These are phyloP conservation scores for Melanotus villosus DNA, from an alignment of 2,888 invertebrate genomes.

Conservation along the genomic window DNA sequence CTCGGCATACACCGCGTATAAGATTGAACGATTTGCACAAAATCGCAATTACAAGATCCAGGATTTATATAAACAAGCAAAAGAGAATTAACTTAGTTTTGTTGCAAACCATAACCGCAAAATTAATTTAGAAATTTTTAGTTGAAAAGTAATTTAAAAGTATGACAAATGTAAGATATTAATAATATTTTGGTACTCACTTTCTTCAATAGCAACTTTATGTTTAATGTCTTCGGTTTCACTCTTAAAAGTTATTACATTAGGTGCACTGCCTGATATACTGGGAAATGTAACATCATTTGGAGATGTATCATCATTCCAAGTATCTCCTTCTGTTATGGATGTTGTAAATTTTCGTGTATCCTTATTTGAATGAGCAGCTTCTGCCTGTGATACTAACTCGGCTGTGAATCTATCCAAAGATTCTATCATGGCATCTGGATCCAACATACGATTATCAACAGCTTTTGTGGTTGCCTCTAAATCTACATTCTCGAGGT, in stretches of 20 bases:
- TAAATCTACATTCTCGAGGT: slow-evolving; percentile 53
- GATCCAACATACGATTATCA: slow-evolving; percentile 70
- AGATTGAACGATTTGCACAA: too few relatives aligned
- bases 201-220: too few relatives aligned
- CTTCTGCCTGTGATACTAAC: slow-evolving; percentile 74
- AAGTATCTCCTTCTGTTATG: slow-evolving; percentile 74
- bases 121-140: too few relatives aligned
- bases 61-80: too few relatives aligned
- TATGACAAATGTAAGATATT: too few relatives aligned
- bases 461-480: slow-evolving; percentile 49
- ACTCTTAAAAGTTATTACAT: slow-evolving; percentile 78
- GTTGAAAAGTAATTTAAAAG: too few relatives aligned
- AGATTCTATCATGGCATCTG: slow-evolving; percentile 79
- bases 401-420: slow-evolving; percentile 77
- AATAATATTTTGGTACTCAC: too few relatives aligned
- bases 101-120: too few relatives aligned
- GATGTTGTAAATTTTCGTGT: slow-evolving; percentile 52
- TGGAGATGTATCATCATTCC: slow-evolving; percentile 86
- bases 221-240: slow-evolving; percentile 72
- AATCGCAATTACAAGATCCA: too few relatives aligned
- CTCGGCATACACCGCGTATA: too few relatives aligned
- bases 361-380: slow-evolving; percentile 72
- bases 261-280: slow-evolving; percentile 82
- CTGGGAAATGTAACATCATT: slow-evolving; percentile 88
- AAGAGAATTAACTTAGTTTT: too few relatives aligned